Conservation (phyloP, 2,113 vertebrate species). For the Kobus ellipsiprymnus region DNA sequence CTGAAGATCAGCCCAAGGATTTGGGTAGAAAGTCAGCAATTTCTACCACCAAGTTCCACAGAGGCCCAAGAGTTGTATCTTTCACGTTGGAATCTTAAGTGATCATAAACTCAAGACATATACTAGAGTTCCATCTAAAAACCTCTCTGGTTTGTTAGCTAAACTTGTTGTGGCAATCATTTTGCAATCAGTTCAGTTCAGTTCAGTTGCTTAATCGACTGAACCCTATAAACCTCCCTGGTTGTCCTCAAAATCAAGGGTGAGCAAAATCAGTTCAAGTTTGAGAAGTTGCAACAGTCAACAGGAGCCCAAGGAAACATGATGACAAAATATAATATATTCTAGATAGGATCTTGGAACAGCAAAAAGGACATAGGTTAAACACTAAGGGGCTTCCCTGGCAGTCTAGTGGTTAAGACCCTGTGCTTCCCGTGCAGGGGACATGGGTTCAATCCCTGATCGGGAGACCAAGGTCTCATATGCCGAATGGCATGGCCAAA, state of each 20-base stretch:
- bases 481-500: background rate
- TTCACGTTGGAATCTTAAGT: background rate
- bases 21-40: background rate
- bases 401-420: background rate
- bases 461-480: background rate
- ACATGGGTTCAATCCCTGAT: background rate
- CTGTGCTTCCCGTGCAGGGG: background rate
- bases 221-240: background rate
- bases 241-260: background rate
- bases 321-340: background rate
- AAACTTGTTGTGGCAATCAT: background rate
- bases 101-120: background rate
- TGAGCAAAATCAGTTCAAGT: background rate
- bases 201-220: background rate
- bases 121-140: background rate
- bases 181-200: background rate
- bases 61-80: background rate
- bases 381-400: background rate
- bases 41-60: background rate
- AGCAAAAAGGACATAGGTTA: background rate
- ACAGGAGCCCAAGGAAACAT: background rate
- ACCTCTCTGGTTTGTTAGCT: background rate
- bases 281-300: background rate
- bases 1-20: background rate
- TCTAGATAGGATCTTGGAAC: background rate